Base-by-base conservation (phyloP, 2,888 invertebrate genomes). In the Harpalus rufipes region DNA sequence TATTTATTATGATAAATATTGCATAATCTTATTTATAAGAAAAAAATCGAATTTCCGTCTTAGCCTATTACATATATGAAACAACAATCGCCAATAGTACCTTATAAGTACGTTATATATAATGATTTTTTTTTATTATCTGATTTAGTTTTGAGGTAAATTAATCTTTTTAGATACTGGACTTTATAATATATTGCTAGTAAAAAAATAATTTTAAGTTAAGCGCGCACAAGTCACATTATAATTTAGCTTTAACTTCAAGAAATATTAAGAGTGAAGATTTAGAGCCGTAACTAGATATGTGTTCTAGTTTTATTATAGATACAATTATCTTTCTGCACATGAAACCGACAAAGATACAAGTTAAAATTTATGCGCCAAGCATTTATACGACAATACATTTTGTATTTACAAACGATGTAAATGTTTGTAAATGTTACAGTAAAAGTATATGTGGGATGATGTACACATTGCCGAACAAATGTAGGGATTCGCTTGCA, bases 171-270 rank as follows among this genome's bases (percentile, higher is more conserved):
- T 59, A 39, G 39, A 25, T 7, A 68, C 12, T 68, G 10, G n/a
- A 68, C 14, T 25, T 16, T 32, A 72, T 18, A 78, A 78, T 18
- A 25, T 78, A 58, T 14, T 56, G 16, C 59, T 58, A 78, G 78
- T 78, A 78, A 59, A 78, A 78, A 78, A 78, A 78, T 78, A 78
- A 78, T 12, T 78, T 78, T 58, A 78, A 58, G 25, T 78, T 58
- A 78, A 78, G 78, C 78, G 14, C 78, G 56, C 21, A 14, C n/a
- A 16, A 51, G 41, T 76, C 44, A 51, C 74, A 74, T 32, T 32
- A 32, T 78, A 25, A 21, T 58, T 59, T 18, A 68, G 32, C 39
- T 76, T 76, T 18, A 76, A 44, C 1, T 76, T 51, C 12, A 51
- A 16, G 44, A 44, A 44, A 76, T 76, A 32, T 72, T 41, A 76